Evolutionary conservation across 2,888 invertebrate species (phyloP), one percentile per base, ranked within the genome.

Genomic region (Agrotis ipsilon): DNA sequence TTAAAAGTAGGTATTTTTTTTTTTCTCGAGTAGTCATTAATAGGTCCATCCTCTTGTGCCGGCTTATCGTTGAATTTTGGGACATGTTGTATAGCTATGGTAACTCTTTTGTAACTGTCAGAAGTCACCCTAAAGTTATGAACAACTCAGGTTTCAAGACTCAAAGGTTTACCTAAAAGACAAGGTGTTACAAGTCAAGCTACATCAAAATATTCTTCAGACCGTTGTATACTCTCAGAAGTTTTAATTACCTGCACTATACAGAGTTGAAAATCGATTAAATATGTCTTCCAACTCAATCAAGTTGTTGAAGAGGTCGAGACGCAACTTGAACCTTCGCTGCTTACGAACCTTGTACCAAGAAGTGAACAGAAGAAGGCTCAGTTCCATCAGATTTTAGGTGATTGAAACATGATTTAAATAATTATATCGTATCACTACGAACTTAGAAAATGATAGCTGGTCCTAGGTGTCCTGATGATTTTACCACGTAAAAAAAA

Each of bases 211-310:
- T 75, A 48, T 58, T 45, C n/a, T 7, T 24, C n/a, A 18, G 18
- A 24, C 69, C 74, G 39, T 16, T 48, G 21, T 48, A 13, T 32
- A 45, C 48, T 32, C 19, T 14, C n/a, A 19, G 2, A 68, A 79
- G 64, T 74, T 74, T 80, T 80, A 80, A 78, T 69, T 75, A 80
- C 58, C 64, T 65, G 27, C 66, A 64, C 63, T 74, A 54, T 57
- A 54, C 21, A 1, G 62, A 63, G 66, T 82, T 52, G 69, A 75
- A 78, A 81, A 83, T 84, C 83, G 84, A 84, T 84, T 70, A 81
- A 72, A 81, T 78, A 75, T 75, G 78, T 77, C 73, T 74, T 75
- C 49, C 55, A 84, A 79, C 72, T 76, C 70, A 76, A 79, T 83
- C 75, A 76, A 75, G 63, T 72, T 39, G 73, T 78, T 81, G 69